phyloP scores from a whole-genome alignment of 2,797 vertebrate species.

The Propithecus perrieri region DNA sequence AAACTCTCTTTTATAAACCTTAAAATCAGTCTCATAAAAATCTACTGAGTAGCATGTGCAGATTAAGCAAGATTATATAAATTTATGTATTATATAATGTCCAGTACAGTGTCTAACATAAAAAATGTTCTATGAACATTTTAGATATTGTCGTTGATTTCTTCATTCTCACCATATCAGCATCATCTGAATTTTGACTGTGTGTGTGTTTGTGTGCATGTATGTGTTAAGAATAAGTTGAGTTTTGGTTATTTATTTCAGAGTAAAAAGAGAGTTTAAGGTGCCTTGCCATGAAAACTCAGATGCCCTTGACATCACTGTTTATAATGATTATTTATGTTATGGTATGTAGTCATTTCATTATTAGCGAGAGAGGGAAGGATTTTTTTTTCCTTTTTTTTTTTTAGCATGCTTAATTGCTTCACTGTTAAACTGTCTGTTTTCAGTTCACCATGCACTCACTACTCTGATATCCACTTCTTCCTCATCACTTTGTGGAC shows the following conservation, averaged over 20 bases:
- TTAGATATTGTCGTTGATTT: not conserved
- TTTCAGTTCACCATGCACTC: not conserved
- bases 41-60: not conserved
- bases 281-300: not conserved
- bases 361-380: not conserved
- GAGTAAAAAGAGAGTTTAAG: not conserved
- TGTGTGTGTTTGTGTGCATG: not conserved
- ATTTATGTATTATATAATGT: not conserved
- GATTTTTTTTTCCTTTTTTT: no score
- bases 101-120: not conserved
- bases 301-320: not conserved
- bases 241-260: not conserved
- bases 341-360: not conserved
- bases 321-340: not conserved
- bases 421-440: not conserved
- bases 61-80: not conserved
- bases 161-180: not conserved
- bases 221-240: not conserved
- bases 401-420: not conserved
- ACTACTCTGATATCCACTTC: not conserved
- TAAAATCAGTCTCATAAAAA: not conserved
- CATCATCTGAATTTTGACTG: not conserved
- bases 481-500: not conserved
- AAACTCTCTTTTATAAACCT: not conserved
- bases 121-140: not conserved